These are phyloP conservation scores for Ganaspis brasiliensis DNA, from an alignment of 2,888 invertebrate genomes.

Conservation along the genomic window DNA sequence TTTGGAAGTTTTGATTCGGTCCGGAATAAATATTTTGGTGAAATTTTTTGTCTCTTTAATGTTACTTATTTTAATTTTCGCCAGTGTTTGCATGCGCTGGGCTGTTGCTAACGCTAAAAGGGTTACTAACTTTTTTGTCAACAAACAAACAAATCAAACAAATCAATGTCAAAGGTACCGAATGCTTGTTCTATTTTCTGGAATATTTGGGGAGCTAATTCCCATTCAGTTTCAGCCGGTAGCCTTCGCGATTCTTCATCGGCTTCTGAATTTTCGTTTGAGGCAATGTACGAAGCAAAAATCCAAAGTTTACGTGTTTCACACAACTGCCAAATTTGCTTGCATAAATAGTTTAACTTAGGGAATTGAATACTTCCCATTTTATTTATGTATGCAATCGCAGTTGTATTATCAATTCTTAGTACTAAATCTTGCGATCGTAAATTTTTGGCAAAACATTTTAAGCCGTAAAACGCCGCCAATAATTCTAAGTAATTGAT, in stretches of 20 bases:
- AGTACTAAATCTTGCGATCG: not conserved
- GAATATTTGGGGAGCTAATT: slow-evolving; percentile 48
- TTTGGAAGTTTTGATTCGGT: slow-evolving; percentile 8
- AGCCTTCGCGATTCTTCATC: slow-evolving; percentile 44
- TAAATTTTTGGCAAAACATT: slow-evolving; percentile 2
- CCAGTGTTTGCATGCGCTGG: slow-evolving; percentile 6
- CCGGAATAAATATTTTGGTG: not conserved
- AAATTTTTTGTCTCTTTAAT: not conserved
- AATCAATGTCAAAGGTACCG: slow-evolving; percentile 40
- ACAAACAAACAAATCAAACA: not conserved
- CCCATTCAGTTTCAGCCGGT: slow-evolving; percentile 50
- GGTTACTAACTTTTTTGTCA: not conserved
- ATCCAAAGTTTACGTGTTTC: slow-evolving; percentile 58
- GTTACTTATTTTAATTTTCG: not conserved
- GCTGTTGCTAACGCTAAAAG: not conserved
- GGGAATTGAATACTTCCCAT: not conserved
- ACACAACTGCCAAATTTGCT: slow-evolving; percentile 45
- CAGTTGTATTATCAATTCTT: not conserved
- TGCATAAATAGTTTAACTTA: not conserved
- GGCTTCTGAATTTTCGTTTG: slow-evolving; percentile 50
- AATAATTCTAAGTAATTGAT: not conserved
- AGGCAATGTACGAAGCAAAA: slow-evolving; percentile 71
- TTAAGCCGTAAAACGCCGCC: slow-evolving; percentile 12
- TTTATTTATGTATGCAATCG: not conserved
- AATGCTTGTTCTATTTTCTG: slow-evolving; percentile 53